phyloP scores from a whole-genome alignment of 2,797 vertebrate genomes.

The Glyptemys insculpta region DNA sequence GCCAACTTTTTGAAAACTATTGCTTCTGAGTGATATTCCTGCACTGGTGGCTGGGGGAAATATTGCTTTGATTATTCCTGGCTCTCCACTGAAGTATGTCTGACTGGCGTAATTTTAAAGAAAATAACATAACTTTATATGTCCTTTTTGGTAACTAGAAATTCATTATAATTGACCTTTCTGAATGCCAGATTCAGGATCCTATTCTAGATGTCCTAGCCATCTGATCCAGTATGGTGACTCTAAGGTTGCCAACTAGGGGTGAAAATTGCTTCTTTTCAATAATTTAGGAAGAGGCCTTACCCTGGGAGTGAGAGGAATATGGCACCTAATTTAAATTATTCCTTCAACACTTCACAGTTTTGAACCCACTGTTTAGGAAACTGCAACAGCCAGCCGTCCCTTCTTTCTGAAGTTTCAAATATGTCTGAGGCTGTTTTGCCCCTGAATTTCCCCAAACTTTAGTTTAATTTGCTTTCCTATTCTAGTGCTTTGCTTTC shows the following conservation, averaged over 20 bases:
- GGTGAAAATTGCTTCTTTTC: constrained; percentile 45
- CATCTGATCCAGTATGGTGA: constrained; percentile 31
- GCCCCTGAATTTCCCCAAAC: background rate
- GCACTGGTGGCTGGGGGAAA: constrained; percentile 39
- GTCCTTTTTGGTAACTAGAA: constrained; percentile 43
- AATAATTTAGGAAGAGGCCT: background rate
- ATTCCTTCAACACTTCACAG: background rate
- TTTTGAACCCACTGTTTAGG: background rate
- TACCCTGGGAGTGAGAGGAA: constrained; percentile 18
- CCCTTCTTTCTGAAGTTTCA: background rate
- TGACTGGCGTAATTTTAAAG: constrained; percentile 34
- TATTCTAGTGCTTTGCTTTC: background rate
- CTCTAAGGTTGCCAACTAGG: constrained; percentile 46
- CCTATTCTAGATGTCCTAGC: background rate
- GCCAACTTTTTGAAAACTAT: background rate
- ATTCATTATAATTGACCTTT: constrained; percentile 45
- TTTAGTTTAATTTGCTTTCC: background rate
- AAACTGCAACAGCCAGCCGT: background rate
- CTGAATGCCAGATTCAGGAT: constrained; percentile 45
- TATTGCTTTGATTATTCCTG: constrained; percentile 36
- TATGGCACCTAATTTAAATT: background rate
- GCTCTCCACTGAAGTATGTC: background rate
- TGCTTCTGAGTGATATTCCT: background rate
- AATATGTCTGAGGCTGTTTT: accelerated
- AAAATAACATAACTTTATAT: constrained; percentile 33